phyloP scores from a whole-genome alignment of 2,888 invertebrate species.

The Leptinotarsa juncta region DNA sequence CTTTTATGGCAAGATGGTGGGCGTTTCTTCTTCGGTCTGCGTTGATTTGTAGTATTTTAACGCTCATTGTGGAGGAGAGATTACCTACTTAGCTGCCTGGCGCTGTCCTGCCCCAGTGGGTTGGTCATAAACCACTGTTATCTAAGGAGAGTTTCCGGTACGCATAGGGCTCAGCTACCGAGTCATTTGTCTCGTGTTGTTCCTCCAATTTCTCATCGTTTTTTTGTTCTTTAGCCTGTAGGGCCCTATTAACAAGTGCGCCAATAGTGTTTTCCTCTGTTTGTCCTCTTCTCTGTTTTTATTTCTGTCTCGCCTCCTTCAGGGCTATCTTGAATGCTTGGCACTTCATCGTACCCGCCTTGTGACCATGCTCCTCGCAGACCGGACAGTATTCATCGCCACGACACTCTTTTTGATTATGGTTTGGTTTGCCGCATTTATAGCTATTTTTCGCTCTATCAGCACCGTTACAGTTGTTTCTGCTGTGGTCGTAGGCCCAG shows the following conservation, averaged over 20 bases:
- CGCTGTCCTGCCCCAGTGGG: neutral
- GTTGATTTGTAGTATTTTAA: neutral
- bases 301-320: neutral
- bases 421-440: constrained; percentile 24
- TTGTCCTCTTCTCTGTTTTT: neutral
- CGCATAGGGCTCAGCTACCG: no score
- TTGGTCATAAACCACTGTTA: neutral
- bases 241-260: neutral
- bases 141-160: neutral
- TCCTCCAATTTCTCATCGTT: neutral
- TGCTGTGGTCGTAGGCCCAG: constrained; percentile 10
- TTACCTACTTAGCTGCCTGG: neutral
- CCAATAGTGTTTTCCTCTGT: neutral
- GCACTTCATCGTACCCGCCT: neutral
- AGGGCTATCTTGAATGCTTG: neutral
- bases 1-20: neutral
- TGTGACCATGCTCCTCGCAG: neutral
- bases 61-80: neutral
- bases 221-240: neutral
- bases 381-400: neutral
- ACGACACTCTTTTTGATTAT: constrained; percentile 20
- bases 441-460: constrained; percentile 12
- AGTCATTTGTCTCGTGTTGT: no score
- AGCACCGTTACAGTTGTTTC: neutral
- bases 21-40: neutral